Conservation (phyloP, 1,140 invertebrate genomes). For the Drosophila melanogaster region DNA sequence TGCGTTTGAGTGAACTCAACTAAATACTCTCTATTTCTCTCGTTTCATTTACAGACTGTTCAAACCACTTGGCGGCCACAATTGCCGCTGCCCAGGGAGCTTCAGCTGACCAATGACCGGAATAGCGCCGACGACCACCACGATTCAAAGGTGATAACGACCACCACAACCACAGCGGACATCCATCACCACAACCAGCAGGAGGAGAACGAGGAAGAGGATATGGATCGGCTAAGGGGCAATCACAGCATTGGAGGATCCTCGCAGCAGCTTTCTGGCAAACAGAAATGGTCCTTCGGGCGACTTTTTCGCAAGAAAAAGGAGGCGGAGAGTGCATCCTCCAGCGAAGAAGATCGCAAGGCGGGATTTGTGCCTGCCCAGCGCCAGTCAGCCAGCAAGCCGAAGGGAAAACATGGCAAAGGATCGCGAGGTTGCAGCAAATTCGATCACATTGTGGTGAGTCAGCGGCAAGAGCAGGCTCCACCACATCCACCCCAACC, state of each 20-base stretch:
- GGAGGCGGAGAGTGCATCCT: conserved; percentile 86
- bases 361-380: conserved; percentile 84
- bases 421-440: conserved; percentile 81
- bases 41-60: conserved; percentile 73
- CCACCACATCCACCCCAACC: conserved; percentile 20
- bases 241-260: conserved; percentile 62
- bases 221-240: conserved; percentile 71
- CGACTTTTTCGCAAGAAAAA: conserved; percentile 89
- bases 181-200: conserved; percentile 30
- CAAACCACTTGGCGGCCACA: conserved; percentile 84
- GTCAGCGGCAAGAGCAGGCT: conserved; percentile 15
- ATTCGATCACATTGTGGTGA: conserved; percentile 86
- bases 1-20: conserved; percentile 24
- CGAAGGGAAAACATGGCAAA: conserved; percentile 83
- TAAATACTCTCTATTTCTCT: conserved; percentile 40
- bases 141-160: conserved; percentile 52
- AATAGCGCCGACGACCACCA: conserved; percentile 41
- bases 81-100: conserved; percentile 80
- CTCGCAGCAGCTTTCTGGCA: conserved; percentile 82
- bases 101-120: conserved; percentile 67
- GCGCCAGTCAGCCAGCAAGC: conserved; percentile 50
- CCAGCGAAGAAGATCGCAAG: conserved; percentile 87
- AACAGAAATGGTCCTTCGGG: conserved; percentile 90
- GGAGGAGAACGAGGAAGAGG: conserved; percentile 19
- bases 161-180: conserved; percentile 43